Conservation (phyloP, 37 sponge, comb jelly and placozoan genomes). For the Bolinopsis microptera region DNA sequence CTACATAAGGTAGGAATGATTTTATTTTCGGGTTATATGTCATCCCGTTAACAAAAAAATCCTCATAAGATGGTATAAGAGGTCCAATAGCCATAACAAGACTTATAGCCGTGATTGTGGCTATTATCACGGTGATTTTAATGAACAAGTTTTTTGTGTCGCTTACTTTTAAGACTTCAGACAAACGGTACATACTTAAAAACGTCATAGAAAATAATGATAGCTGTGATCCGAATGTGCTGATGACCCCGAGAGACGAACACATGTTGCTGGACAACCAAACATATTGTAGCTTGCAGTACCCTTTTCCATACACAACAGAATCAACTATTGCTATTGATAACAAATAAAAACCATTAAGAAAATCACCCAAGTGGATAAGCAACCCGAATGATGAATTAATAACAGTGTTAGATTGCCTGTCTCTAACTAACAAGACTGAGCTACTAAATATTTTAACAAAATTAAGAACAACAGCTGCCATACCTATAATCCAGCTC, state of each 20-base stretch:
- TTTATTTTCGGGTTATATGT: conserved; percentile 1
- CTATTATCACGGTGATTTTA: background rate
- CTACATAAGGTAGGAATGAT: background rate
- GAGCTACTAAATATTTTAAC: background rate
- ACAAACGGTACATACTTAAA: background rate
- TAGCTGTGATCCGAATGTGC: background rate
- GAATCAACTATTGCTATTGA: background rate
- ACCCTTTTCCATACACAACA: background rate
- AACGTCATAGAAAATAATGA: conserved; percentile 28
- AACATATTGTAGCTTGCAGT: background rate
- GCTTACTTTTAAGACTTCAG: background rate
- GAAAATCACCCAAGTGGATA: background rate
- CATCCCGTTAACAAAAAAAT: conserved; percentile 27
- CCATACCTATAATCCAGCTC: background rate
- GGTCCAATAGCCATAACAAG: background rate
- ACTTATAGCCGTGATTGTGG: background rate
- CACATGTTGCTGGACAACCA: conserved; percentile 7
- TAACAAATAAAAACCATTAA: background rate
- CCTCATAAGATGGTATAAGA: background rate
- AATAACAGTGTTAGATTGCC: background rate
- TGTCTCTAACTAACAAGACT: background rate
- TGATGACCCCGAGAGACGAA: background rate
- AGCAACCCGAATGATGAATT: background rate
- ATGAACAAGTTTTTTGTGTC: background rate
- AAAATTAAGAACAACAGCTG: background rate